Evolutionary conservation across 2,888 invertebrate genomes (phyloP).

Genomic region (Drosophila mayaguana): DNA sequence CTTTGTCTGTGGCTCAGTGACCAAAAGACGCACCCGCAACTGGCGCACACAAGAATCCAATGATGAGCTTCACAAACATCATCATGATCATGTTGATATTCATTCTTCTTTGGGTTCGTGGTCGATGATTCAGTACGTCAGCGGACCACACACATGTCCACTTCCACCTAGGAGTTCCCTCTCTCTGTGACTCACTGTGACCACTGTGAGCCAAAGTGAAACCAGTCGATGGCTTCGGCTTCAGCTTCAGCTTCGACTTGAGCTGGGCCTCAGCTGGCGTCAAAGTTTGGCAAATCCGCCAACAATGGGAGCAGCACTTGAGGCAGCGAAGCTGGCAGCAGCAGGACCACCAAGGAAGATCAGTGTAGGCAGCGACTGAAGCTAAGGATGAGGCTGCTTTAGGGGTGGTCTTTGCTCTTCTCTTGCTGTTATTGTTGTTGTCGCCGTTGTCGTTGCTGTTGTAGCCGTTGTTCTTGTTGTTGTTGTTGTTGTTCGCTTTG

Average conservation of each 20-base stretch:
- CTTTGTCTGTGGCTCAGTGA: slow-evolving; percentile 49
- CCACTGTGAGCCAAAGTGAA: slow-evolving; percentile 17
- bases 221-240: slow-evolving; percentile 29
- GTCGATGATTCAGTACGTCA: slow-evolving; percentile 78
- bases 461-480: not conserved
- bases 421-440: slow-evolving; percentile 19
- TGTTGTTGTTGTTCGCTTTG: slow-evolving; percentile 25
- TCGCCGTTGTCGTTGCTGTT: not conserved
- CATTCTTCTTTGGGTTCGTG: slow-evolving; percentile 11
- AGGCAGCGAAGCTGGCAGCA: not conserved
- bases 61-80: slow-evolving; percentile 48
- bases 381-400: slow-evolving; percentile 55
- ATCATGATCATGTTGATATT: slow-evolving; percentile 20
- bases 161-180: slow-evolving; percentile 71
- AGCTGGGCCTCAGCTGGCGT: slow-evolving; percentile 46
- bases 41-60: slow-evolving; percentile 66
- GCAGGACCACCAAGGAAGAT: slow-evolving; percentile 66
- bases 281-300: slow-evolving; percentile 72
- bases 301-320: slow-evolving; percentile 54
- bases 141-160: slow-evolving; percentile 69
- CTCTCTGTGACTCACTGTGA: slow-evolving; percentile 64
- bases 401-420: slow-evolving; percentile 71
- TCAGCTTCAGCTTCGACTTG: not conserved
- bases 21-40: slow-evolving; percentile 77
- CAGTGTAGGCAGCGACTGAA: slow-evolving; percentile 5